Percentiles rank a stretch among this genome's conserved stretches.
Conservation (phyloP, 1,140 invertebrate species). For the Physella acuta region DNA sequence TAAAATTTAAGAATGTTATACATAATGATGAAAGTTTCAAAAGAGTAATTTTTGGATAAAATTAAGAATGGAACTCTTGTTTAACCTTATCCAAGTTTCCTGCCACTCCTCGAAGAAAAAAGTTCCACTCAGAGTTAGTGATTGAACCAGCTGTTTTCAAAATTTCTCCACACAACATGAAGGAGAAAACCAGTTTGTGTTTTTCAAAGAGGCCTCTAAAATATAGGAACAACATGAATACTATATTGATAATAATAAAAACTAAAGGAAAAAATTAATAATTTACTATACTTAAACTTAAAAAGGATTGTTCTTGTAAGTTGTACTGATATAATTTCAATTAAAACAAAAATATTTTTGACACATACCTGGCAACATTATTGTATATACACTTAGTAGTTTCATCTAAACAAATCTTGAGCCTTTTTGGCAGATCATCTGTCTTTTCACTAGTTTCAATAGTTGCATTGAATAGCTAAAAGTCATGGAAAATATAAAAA, state of each 20-base stretch:
- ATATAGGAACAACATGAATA: neutral
- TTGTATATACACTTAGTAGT: conserved; percentile 65
- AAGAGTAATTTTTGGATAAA: too few species aligned
- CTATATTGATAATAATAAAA: neutral
- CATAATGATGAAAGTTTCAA: too few species aligned
- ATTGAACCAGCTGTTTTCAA: conserved; percentile 68
- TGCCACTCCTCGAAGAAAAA: conserved; percentile 70
- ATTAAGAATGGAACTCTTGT: too few species aligned
- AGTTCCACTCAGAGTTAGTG: conserved; percentile 69
- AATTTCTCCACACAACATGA: conserved; percentile 78
- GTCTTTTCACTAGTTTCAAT: conserved; percentile 57
- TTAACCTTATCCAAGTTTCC: conserved; percentile 54
- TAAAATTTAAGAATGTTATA: too few species aligned
- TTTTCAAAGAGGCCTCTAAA: conserved; percentile 61
- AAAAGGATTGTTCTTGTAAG: too few species aligned
- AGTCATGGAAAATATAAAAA: conserved; percentile 3
- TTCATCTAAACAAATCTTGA: conserved; percentile 51
- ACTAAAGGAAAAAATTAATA: conserved; percentile 1
- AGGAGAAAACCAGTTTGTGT: conserved; percentile 63
- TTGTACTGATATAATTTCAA: too few species aligned
- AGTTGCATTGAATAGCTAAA: conserved; percentile 71
- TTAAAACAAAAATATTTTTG: too few species aligned
- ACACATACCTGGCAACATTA: conserved; percentile 61
- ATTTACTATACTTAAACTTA: too few species aligned
- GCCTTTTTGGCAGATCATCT: conserved; percentile 45